Percentiles rank a stretch among this genome's conserved stretches.
Conservation (phyloP, 1,140 invertebrate species). For the Linepithema humile region DNA sequence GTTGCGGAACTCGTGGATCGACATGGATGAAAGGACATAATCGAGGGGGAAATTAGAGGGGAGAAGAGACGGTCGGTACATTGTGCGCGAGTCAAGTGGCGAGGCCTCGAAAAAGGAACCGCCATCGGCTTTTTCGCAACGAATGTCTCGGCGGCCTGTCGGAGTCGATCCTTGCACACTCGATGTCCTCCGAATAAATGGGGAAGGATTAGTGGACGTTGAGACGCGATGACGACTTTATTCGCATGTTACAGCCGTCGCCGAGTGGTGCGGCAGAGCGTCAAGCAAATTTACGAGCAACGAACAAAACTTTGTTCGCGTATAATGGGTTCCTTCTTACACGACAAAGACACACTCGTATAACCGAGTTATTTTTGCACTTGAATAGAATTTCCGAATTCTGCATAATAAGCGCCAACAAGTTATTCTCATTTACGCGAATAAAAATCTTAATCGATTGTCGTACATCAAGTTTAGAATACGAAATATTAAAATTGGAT, state of each 20-base stretch:
- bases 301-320: constrained; percentile 50
- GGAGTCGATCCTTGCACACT: constrained; percentile 51
- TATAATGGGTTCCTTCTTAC: constrained; percentile 31
- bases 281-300: constrained; percentile 54
- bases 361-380: constrained; percentile 44
- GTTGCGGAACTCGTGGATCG: constrained; percentile 70
- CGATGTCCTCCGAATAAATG: constrained; percentile 30
- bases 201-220: constrained; percentile 42
- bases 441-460: constrained; percentile 3
- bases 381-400: constrained; percentile 15
- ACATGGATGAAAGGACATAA: constrained; percentile 50
- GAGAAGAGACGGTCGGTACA: constrained; percentile 51
- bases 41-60: constrained; percentile 61
- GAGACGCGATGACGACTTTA: constrained; percentile 53
- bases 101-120: constrained; percentile 66
- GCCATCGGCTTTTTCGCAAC: constrained; percentile 55
- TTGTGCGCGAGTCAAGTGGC: constrained; percentile 76
- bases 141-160: constrained; percentile 65
- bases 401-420: constrained; percentile 49
- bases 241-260: constrained; percentile 54
- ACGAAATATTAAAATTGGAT: background rate
- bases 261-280: constrained; percentile 39
- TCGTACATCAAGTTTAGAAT: background rate
- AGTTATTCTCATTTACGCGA: constrained; percentile 25
- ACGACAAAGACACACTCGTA: constrained; percentile 27